These are phyloP conservation scores for Bos taurus DNA, from an alignment of 2,113 vertebrate genomes.

Conservation along the genomic window DNA sequence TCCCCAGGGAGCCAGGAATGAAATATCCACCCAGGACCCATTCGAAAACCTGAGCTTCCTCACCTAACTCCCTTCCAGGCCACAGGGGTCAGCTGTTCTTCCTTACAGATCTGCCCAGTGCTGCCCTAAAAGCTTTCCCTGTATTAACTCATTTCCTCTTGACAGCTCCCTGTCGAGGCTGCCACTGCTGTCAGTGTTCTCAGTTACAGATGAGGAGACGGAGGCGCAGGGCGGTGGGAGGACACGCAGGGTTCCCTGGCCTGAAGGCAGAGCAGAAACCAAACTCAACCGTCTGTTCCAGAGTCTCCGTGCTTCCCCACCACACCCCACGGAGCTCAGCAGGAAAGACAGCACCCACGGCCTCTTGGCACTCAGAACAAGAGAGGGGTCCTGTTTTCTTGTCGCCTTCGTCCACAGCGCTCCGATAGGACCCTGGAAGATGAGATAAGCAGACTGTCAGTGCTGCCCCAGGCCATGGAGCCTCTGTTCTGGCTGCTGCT, in stretches of 20 bases:
- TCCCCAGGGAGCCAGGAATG: background rate
- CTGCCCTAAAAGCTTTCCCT: background rate
- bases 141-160: background rate
- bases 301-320: background rate
- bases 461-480: background rate
- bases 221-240: background rate
- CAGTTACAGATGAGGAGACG: background rate
- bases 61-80: background rate
- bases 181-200: background rate
- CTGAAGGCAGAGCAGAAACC: background rate
- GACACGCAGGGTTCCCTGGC: background rate
- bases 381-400: background rate
- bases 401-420: rapidly evolving
- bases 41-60: background rate
- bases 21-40: background rate
- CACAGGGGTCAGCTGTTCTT: background rate
- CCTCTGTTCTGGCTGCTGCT: background rate
- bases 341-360: background rate
- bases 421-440: background rate
- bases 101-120: background rate
- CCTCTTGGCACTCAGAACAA: background rate
- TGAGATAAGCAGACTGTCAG: background rate
- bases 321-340: background rate
- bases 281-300: background rate
- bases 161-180: background rate